Base-by-base conservation (phyloP, 2,888 invertebrate species). In the Coenonympha glycerion region DNA sequence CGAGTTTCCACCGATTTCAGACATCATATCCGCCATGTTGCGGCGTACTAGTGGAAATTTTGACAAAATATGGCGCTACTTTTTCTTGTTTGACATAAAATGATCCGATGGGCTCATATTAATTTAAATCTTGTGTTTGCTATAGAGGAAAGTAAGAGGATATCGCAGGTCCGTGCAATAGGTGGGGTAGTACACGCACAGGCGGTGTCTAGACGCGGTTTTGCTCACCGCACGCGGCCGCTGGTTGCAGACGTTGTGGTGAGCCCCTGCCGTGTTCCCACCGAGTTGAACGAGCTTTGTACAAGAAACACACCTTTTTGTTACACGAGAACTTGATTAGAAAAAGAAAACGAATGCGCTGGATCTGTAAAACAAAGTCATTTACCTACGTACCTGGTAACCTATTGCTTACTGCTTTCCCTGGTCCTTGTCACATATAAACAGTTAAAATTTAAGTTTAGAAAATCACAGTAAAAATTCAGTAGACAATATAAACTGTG, bases 261-360 rank as follows among this genome's bases (percentile, higher is more conserved):
- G 65, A 74, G 65, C 75, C 68, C 83, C 79, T 77, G 78, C 79
- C 74, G 80, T 52, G 79, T 82, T 81, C 84, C 77, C 81, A 83
- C 76, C 66, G 76, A 65, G 68, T 64, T 68, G 60, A 73, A 66
- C 66, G 65, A 59, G 72, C 69, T 70, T 69, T 68, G 69, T 67
- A 68, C 58, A 63, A 61, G 60, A 66, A 71, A 67, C 71, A 66
- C 62, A 61, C 46, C 37, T 37, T 52, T 71, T 66, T 60, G 66
- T 70, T 72, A 76, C 71, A 66, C 34, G 72, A 73, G 66, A 66
- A 57, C 64, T 63, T 39, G 60, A 62, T 63, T 60, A 61, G 56
- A 61, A 62, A 60, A 60, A 54, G 53, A 62, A 61, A 58, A 56
- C 57, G 45, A 5, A 11, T 9, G 15, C 16, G 22, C 21, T n/a